Evolutionary conservation across 1,140 invertebrate species (phyloP).

Genomic region (Brachionus rubens): DNA sequence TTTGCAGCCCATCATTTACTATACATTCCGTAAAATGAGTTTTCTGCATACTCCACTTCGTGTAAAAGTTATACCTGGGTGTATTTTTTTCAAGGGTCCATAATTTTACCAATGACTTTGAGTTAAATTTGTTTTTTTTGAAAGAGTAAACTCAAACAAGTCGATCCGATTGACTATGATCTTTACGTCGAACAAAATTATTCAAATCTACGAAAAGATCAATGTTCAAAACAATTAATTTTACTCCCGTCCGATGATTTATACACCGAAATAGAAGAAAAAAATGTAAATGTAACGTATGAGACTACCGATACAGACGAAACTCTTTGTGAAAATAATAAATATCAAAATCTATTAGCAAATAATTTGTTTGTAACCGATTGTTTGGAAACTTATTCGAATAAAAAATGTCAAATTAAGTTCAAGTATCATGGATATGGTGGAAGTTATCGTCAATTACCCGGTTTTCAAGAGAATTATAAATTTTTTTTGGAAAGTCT

Average conservation of each 20-base stretch:
- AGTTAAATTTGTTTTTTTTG: not conserved
- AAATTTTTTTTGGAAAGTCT: not conserved
- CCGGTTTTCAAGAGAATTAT: not conserved
- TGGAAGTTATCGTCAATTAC: slow-evolving; percentile 10
- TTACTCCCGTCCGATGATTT: slow-evolving; percentile 30
- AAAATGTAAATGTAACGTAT: no score
- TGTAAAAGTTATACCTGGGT: no score
- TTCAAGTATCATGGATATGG: slow-evolving; percentile 1
- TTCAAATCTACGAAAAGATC: slow-evolving; percentile 1
- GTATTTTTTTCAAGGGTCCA: no score
- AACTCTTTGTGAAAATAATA: no score
- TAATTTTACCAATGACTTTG: no score
- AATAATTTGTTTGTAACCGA: slow-evolving; percentile 35
- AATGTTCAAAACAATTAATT: slow-evolving; percentile 27
- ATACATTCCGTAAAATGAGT: no score
- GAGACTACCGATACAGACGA: not conserved
- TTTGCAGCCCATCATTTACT: no score
- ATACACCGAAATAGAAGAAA: not conserved
- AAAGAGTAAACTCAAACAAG: slow-evolving; percentile 41
- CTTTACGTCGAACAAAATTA: not conserved
- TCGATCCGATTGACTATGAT: slow-evolving; percentile 41
- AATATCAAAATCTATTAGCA: not conserved
- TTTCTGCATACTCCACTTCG: no score
- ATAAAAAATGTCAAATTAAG: not conserved
- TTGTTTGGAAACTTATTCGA: slow-evolving; percentile 34